phyloP scores from a whole-genome alignment of 2,888 invertebrate genomes.

The Drosophila niveifrons region DNA sequence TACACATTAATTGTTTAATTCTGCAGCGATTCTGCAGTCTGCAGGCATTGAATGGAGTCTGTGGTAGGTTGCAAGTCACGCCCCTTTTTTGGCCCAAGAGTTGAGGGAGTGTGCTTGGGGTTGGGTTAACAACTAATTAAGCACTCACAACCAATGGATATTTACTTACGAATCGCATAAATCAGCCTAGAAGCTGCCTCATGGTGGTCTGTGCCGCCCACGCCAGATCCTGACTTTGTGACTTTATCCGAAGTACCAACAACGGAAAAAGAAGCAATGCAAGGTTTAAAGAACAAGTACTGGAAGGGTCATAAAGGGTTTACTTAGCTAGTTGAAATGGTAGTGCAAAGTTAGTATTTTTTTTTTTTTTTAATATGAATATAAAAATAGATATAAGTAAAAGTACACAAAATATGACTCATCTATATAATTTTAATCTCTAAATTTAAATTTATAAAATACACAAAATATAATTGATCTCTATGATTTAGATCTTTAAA shows the following conservation, averaged over 20 bases:
- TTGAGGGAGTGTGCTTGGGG: constrained; percentile 58
- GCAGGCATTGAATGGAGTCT: constrained; percentile 26
- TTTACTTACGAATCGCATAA: constrained; percentile 51
- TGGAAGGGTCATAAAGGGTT: neutral
- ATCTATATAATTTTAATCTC: too few relatives aligned
- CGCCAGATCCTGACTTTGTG: constrained; percentile 17
- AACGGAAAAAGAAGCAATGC: constrained; percentile 2
- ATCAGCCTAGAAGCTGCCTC: constrained; percentile 52
- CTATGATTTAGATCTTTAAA: too few relatives aligned
- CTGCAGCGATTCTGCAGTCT: constrained; percentile 54
- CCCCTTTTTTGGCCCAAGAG: constrained; percentile 31
- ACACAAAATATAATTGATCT: too few relatives aligned
- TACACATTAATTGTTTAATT: constrained; percentile 83
- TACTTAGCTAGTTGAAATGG: neutral
- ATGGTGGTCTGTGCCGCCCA: constrained; percentile 50
- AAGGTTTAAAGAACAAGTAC: neutral
- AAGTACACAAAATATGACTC: too few relatives aligned
- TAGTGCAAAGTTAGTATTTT: too few relatives aligned
- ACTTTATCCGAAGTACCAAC: constrained; percentile 27
- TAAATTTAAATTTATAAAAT: too few relatives aligned
- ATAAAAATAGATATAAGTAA: too few relatives aligned
- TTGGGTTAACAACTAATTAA: constrained; percentile 71
- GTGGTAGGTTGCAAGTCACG: constrained; percentile 57
- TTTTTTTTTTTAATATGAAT: too few relatives aligned
- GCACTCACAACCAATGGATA: constrained; percentile 47